Conservation (phyloP, 1,140 invertebrate species). For the Metaphire vulgaris region DNA sequence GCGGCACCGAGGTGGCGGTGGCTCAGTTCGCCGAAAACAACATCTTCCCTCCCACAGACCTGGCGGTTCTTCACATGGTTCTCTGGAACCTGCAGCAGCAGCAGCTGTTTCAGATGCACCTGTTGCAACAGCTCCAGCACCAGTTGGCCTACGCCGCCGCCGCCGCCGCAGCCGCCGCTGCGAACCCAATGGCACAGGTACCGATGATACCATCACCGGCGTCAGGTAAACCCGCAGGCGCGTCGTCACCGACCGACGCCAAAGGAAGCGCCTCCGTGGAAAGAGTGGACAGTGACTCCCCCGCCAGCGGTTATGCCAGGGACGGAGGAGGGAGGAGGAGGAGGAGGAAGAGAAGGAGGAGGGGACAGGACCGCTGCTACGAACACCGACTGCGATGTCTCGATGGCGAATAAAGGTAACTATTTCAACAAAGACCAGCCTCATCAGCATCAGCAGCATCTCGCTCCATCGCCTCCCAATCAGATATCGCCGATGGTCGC, state of each 20-base stretch:
- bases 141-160: slow-evolving; percentile 6
- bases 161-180: not conserved
- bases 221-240: too few relatives aligned
- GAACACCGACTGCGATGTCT: not conserved
- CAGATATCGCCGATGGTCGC: slow-evolving; percentile 14
- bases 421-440: not conserved
- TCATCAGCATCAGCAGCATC: not conserved
- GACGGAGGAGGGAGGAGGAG: not conserved
- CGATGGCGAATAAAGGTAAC: not conserved
- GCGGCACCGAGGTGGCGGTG: slow-evolving; percentile 9
- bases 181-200: not conserved
- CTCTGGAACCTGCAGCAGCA: slow-evolving; percentile 15
- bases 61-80: not conserved
- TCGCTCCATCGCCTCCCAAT: not conserved
- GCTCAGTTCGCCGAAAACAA: slow-evolving; percentile 9
- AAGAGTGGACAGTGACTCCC: too few relatives aligned
- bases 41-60: not conserved
- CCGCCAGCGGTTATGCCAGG: too few relatives aligned
- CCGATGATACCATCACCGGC: not conserved
- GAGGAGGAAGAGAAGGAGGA: not conserved
- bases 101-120: slow-evolving; percentile 18
- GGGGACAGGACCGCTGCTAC: not conserved
- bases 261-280: too few relatives aligned
- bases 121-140: slow-evolving; percentile 7
- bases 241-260: too few relatives aligned